A percentile compares a stretch with the other conserved stretches of the same genome.
Evolutionary conservation across 2,113 vertebrate species (phyloP).

Genomic region (Ascaphus truei): DNA sequence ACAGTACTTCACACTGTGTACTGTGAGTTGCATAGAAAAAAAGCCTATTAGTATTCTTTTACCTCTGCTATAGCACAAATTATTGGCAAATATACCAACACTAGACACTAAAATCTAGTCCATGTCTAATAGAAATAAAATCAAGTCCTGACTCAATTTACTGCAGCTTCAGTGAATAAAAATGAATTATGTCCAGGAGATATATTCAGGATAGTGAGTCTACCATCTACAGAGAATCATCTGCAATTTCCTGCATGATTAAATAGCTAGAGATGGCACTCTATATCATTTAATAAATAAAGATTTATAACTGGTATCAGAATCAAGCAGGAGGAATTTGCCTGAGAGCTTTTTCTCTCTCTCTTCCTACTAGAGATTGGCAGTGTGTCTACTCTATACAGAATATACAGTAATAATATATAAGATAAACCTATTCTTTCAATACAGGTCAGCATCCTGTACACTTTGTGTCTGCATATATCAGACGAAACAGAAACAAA

Average conservation of each 20-base stretch:
- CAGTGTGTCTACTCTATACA: too few relatives aligned
- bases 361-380: not conserved
- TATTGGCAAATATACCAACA: slow-evolving; percentile 1
- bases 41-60: not conserved
- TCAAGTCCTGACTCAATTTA: slow-evolving; percentile 29
- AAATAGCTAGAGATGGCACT: slow-evolving; percentile 31
- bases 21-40: not conserved
- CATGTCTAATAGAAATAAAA: slow-evolving; percentile 22
- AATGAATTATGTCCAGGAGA: slow-evolving; percentile 31
- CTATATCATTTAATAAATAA: slow-evolving; percentile 36
- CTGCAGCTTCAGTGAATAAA: slow-evolving; percentile 34
- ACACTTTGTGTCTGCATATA: too few relatives aligned
- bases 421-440: not conserved
- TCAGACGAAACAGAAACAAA: too few relatives aligned
- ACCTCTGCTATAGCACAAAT: not conserved
- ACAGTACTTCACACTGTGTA: not conserved
- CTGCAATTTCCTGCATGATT: slow-evolving; percentile 34
- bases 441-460: too few relatives aligned
- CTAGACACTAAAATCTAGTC: slow-evolving; percentile 1
- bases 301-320: slow-evolving; percentile 16
- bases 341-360: not conserved
- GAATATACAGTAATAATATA: not conserved
- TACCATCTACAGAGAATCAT: slow-evolving; percentile 26
- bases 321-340: slow-evolving; percentile 4
- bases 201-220: slow-evolving; percentile 28